Evolutionary conservation across 1,140 invertebrate species (phyloP).

Genomic region (Nebria ingens): DNA sequence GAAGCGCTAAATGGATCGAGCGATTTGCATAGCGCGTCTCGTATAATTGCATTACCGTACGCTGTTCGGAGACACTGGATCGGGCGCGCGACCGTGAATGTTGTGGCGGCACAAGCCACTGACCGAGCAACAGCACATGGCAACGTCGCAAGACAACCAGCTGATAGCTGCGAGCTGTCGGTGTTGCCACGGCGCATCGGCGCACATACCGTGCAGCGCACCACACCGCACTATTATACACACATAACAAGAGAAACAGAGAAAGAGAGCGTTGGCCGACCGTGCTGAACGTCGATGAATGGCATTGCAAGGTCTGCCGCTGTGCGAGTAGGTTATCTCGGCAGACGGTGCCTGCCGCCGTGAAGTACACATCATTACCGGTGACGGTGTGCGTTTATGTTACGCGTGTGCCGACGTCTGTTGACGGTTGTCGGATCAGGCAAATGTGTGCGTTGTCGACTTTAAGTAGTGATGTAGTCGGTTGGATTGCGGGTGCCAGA

Average conservation of each 20-base stretch:
- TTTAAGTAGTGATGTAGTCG: not conserved
- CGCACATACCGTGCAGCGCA: not conserved
- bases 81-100: conserved; percentile 14
- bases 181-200: conserved; percentile 23
- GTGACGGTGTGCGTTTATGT: not conserved
- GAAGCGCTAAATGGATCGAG: conserved; percentile 10
- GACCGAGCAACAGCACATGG: conserved; percentile 17
- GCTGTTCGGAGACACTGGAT: no score
- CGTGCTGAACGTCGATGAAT: conserved; percentile 37
- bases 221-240: conserved; percentile 14
- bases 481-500: not conserved
- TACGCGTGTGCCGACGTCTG: not conserved
- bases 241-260: no score
- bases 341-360: not conserved
- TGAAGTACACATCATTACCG: not conserved
- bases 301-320: conserved; percentile 46
- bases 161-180: conserved; percentile 33
- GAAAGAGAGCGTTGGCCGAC: conserved; percentile 34
- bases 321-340: conserved; percentile 20
- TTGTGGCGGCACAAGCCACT: conserved; percentile 16
- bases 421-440: not conserved
- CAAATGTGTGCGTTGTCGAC: not conserved
- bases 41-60: conserved; percentile 8
- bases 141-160: conserved; percentile 32
- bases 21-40: conserved; percentile 1